Conservation (phyloP, 2,888 invertebrate genomes). For the Agrotis segetum region DNA sequence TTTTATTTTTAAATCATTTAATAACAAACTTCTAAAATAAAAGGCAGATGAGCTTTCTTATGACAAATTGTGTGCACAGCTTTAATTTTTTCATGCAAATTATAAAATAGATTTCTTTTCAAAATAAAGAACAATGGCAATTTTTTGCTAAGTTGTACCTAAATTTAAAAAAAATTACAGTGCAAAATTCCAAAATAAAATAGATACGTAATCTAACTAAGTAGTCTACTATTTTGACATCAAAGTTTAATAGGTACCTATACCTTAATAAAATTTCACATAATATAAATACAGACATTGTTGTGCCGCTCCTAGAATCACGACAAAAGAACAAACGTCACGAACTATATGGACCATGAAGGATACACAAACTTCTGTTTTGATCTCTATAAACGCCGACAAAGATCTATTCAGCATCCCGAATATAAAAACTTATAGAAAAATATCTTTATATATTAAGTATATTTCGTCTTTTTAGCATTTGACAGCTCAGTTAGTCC, state of each 20-base stretch:
- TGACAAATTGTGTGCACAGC: too few species aligned
- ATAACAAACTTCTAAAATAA: too few species aligned
- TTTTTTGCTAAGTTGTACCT: too few species aligned
- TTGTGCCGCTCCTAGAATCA: slow-evolving; percentile 34
- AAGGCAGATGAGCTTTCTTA: too few species aligned
- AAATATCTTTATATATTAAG: not conserved
- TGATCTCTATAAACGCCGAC: slow-evolving; percentile 27
- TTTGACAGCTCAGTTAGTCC: slow-evolving; percentile 25
- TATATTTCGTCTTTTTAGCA: not conserved
- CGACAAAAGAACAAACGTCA: slow-evolving; percentile 41
- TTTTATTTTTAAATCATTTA: too few species aligned
- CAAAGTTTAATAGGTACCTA: not conserved
- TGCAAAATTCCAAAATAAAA: too few species aligned
- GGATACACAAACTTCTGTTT: slow-evolving; percentile 31
- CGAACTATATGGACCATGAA: slow-evolving; percentile 49
- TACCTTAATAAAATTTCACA: slow-evolving; percentile 5
- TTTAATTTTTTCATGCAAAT: too few species aligned
- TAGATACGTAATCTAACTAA: too few species aligned
- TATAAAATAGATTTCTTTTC: not conserved
- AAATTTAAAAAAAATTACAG: too few species aligned
- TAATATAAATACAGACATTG: slow-evolving; percentile 44
- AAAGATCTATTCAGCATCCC: slow-evolving; percentile 1
- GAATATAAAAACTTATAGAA: slow-evolving; percentile 1
- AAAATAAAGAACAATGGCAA: not conserved
- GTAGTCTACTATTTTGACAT: too few species aligned